Evolutionary conservation across 2,888 invertebrate species (phyloP), one percentile per base, ranked within the genome.

Genomic region (Eupithecia insigniata): DNA sequence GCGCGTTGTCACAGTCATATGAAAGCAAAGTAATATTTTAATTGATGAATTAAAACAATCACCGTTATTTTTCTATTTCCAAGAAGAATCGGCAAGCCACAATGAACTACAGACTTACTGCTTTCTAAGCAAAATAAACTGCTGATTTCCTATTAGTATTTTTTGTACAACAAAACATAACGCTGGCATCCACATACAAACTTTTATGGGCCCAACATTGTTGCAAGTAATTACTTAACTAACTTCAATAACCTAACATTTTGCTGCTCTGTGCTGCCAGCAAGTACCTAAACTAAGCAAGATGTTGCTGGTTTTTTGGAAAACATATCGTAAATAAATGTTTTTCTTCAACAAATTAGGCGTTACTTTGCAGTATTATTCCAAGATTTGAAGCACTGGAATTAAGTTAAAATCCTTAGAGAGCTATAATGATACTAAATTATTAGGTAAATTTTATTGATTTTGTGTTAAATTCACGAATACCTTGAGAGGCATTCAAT

Each of bases 171-270:
- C 58, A 66, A 58, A 69, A 69, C 62, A 71, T 71, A 1, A 51
- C n/a, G 46, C 68, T 62, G 66, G 66, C 69, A 69, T 69, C 68
- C 58, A 14, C 39, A 69, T 64, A 34, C 62, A 71, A 74, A 75
- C 67, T 72, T 75, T 72, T 72, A 66, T 70, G 72, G 39, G 67
- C 66, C 65, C 51, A 69, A 74, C 74, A 75, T 73, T 72, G 61
- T 74, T 76, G 71, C 55, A 60, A 73, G 72, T 75, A 77, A 79
- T 79, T 84, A 84, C 82, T 82, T 81, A 82, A 82, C 79, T 77
- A 68, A 71, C 79, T 80, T 84, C 78, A 81, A 79, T 82, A 76
- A 79, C 78, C 79, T 78, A 74, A 75, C 76, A 71, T 71, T 69
- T 70, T 73, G 46, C 46, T 46, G 62, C 39, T 8, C 16, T 30